phyloP scores from a whole-genome alignment of 2,888 invertebrate species.

The Torymus texanus region DNA sequence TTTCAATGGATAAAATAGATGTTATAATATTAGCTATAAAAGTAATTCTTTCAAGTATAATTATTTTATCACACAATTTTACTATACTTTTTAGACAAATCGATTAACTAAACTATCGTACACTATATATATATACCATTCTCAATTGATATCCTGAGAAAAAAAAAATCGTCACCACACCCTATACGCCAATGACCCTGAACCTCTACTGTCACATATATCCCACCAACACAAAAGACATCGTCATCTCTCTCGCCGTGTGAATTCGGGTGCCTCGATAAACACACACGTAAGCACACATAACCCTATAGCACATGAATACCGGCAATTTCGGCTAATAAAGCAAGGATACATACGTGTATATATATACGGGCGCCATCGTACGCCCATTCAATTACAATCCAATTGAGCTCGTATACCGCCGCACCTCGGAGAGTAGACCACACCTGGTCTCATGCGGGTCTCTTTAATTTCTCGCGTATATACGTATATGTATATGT shows the following conservation, averaged over 20 bases:
- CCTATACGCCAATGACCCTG: too few species aligned
- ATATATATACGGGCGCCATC: constrained; percentile 64
- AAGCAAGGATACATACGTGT: constrained; percentile 63
- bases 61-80: too few species aligned
- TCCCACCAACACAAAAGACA: too few species aligned
- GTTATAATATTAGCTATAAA: too few species aligned
- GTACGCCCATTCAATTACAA: constrained; percentile 59
- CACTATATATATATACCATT: too few species aligned
- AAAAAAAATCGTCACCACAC: too few species aligned
- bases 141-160: too few species aligned
- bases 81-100: too few species aligned
- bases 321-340: constrained; percentile 67
- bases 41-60: too few species aligned
- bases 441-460: constrained; percentile 69
- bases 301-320: not conserved
- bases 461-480: constrained; percentile 54
- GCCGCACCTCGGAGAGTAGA: constrained; percentile 44
- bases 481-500: not conserved
- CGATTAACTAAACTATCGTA: too few species aligned
- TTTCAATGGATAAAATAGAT: too few species aligned
- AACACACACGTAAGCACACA: not conserved
- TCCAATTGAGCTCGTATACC: constrained; percentile 54
- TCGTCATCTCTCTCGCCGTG: constrained; percentile 3
- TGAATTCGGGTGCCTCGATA: not conserved
- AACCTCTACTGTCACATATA: too few species aligned